These are phyloP conservation scores for Anthopleura sola DNA, from an alignment of 64 coral and sea anemone genomes.

Conservation along the genomic window DNA sequence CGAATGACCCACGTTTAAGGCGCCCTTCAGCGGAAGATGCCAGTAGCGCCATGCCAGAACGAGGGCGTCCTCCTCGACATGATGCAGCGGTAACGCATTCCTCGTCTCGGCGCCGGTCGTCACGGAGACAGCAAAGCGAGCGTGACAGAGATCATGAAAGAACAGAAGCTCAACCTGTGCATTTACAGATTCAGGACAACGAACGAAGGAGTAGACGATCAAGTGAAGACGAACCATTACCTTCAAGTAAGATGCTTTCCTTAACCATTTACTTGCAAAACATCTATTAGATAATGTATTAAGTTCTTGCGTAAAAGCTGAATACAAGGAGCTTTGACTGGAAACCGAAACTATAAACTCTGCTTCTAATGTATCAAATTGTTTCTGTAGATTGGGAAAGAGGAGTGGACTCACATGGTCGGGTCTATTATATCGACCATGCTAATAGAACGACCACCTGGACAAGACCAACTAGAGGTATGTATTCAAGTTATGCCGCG, in stretches of 20 bases:
- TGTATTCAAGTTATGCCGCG: background rate
- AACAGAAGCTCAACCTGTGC: conserved; percentile 40
- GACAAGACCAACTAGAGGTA: conserved; percentile 77
- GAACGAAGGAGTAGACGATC: conserved; percentile 35
- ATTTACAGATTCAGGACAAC: conserved; percentile 72
- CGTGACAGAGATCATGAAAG: background rate
- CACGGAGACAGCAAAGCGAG: background rate
- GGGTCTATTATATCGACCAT: conserved; percentile 97
- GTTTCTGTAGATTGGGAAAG: conserved; percentile 78
- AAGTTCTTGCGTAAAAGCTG: no score
- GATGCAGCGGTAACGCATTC: background rate
- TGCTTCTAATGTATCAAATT: background rate
- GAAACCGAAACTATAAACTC: no score
- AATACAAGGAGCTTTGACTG: no score
- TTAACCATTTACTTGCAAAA: background rate
- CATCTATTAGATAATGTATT: background rate
- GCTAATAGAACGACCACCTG: conserved; percentile 88
- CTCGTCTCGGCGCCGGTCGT: background rate
- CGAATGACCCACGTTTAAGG: background rate
- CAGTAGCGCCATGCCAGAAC: background rate
- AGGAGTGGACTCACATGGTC: conserved; percentile 86
- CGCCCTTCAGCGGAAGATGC: background rate
- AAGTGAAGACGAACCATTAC: conserved; percentile 50
- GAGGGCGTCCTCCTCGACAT: conserved; percentile 1
- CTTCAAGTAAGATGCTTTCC: conserved; percentile 67